Conservation (phyloP, 2,888 invertebrate genomes). For the Eristalinus aeneus region DNA sequence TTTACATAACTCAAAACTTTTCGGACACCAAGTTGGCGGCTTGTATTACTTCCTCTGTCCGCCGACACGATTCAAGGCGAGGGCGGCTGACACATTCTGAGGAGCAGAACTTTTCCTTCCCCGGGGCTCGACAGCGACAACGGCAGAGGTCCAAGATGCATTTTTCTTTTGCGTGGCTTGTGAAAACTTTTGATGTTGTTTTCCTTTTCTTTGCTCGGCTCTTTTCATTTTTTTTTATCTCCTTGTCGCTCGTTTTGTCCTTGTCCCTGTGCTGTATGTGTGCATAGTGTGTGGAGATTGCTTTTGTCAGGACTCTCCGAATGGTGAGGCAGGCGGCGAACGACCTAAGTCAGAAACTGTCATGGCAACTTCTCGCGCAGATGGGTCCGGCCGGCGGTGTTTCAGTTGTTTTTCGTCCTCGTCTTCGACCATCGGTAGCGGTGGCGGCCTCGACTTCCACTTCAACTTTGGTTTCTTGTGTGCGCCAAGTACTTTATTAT, state of each 20-base stretch:
- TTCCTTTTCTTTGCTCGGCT: constrained; percentile 13
- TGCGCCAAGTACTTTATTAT: constrained; percentile 65
- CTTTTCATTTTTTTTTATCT: not conserved
- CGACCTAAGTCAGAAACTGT: constrained; percentile 55
- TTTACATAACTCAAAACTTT: constrained; percentile 70
- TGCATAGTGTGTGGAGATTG: not conserved
- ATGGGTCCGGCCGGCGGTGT: constrained; percentile 39
- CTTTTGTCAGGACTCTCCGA: constrained; percentile 27
- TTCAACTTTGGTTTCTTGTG: constrained; percentile 20
- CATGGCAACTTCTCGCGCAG: constrained; percentile 63
- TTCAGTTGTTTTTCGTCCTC: not conserved
- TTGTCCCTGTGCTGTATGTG: no score
- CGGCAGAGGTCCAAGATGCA: constrained; percentile 32
- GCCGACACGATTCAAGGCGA: not conserved
- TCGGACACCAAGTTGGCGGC: constrained; percentile 66
- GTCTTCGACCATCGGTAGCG: not conserved
- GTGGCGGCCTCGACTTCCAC: not conserved
- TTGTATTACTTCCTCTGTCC: constrained; percentile 47
- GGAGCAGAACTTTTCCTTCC: constrained; percentile 45
- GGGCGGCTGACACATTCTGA: constrained; percentile 42
- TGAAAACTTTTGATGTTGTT: constrained; percentile 62
- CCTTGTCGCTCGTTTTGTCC: not conserved
- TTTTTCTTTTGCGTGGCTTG: constrained; percentile 50
- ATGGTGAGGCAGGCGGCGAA: constrained; percentile 33
- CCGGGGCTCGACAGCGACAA: not conserved